Percentiles rank a stretch among this genome's conserved stretches.
Conservation (phyloP, 2,113 vertebrate species). For the Myotis brandtii region DNA sequence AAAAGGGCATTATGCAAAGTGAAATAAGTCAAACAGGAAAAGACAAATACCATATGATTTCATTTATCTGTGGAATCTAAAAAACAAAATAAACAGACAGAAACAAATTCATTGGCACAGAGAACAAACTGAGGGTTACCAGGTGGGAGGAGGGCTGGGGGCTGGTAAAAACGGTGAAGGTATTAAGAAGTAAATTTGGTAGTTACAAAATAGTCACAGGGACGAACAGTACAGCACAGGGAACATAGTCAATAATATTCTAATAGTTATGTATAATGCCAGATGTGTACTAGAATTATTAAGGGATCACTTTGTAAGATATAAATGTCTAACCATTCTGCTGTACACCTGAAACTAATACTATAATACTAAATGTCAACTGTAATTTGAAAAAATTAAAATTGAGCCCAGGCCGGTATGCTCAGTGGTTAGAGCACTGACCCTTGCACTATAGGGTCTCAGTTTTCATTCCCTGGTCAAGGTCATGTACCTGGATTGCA, state of each 20-base stretch:
- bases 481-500: no score
- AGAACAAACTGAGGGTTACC: not conserved
- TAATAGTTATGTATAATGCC: not conserved
- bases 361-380: not conserved
- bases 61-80: not conserved
- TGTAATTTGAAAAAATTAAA: not conserved
- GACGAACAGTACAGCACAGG: not conserved
- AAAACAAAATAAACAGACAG: not conserved
- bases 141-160: not conserved
- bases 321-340: not conserved
- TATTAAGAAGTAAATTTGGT: not conserved
- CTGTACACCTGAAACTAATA: not conserved
- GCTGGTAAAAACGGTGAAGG: not conserved
- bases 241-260: not conserved
- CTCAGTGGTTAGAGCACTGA: no score
- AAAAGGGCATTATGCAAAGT: not conserved
- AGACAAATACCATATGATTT: not conserved
- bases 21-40: not conserved
- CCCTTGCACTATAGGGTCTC: no score
- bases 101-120: not conserved
- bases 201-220: not conserved
- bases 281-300: not conserved
- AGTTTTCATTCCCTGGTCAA: no score
- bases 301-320: not conserved
- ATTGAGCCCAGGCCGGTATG: not conserved